Conservation (phyloP, 1,140 invertebrate species). For the Drosophila suzukii region DNA sequence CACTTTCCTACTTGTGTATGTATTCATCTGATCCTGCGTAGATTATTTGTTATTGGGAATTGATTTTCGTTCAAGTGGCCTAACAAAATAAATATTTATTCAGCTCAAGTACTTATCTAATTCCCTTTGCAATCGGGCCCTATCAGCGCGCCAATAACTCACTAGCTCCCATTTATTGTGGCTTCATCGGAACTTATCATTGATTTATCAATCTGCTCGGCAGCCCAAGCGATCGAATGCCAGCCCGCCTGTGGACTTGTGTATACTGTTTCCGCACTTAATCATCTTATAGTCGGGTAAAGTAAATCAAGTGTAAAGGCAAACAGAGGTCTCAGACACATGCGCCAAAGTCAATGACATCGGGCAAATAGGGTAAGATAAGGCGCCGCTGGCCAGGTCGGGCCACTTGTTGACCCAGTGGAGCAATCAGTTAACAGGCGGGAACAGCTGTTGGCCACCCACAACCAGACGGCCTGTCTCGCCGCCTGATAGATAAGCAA, state of each 20-base stretch:
- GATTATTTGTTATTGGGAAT: not conserved
- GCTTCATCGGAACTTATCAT: slow-evolving; percentile 31
- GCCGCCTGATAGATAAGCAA: slow-evolving; percentile 26
- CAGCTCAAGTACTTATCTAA: slow-evolving; percentile 2
- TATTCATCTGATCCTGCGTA: not conserved
- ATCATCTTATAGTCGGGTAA: slow-evolving; percentile 20
- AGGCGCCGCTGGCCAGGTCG: slow-evolving; percentile 9
- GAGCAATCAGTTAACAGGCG: slow-evolving; percentile 38
- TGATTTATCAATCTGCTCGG: slow-evolving; percentile 37
- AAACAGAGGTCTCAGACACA: slow-evolving; percentile 9
- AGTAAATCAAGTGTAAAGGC: slow-evolving; percentile 31
- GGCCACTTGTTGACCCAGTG: slow-evolving; percentile 36
- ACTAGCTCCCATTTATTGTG: slow-evolving; percentile 17
- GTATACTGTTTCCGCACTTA: slow-evolving; percentile 4
- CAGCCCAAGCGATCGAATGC: slow-evolving; percentile 1
- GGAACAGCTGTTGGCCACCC: slow-evolving; percentile 35
- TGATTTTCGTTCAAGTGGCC: slow-evolving; percentile 4
- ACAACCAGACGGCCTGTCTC: slow-evolving; percentile 23
- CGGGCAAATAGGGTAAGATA: slow-evolving; percentile 43
- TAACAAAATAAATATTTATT: slow-evolving; percentile 11
- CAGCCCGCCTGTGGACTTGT: not conserved
- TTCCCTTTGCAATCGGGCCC: slow-evolving; percentile 12
- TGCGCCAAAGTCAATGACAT: slow-evolving; percentile 41
- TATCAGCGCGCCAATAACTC: slow-evolving; percentile 28
- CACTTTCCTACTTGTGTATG: not conserved